Evolutionary conservation across 2,797 vertebrate genomes (phyloP).

Genomic region (Lacerta viridis): DNA sequence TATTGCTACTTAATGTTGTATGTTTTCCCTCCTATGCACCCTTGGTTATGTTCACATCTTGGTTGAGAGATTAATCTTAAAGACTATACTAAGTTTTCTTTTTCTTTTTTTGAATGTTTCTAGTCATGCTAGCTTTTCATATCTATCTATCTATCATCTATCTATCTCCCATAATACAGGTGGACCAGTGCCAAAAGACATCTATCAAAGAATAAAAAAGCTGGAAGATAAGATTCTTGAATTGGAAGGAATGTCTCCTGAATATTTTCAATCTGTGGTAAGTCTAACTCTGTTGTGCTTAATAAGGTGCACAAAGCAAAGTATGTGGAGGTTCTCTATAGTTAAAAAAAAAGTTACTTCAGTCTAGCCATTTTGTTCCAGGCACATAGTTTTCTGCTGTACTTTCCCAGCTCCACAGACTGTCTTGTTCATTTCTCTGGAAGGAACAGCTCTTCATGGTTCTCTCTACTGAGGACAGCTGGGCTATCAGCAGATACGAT

Average conservation of each 20-base stretch:
- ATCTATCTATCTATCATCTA: rapidly evolving
- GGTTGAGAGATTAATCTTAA: slow-evolving; percentile 13
- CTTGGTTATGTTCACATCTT: slow-evolving; percentile 20
- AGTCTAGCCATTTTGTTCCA: background rate
- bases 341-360: background rate
- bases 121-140: slow-evolving; percentile 24
- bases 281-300: slow-evolving; percentile 29
- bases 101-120: background rate
- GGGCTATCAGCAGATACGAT: background rate
- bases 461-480: slow-evolving; percentile 1
- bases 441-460: background rate
- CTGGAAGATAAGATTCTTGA: slow-evolving; percentile 98
- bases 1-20: background rate
- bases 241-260: slow-evolving; percentile 97
- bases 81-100: background rate
- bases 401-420: background rate
- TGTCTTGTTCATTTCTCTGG: background rate
- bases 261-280: slow-evolving; percentile 96
- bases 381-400: background rate
- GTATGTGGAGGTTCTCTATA: background rate
- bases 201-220: slow-evolving; percentile 97
- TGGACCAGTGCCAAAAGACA: slow-evolving; percentile 92
- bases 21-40: background rate
- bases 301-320: slow-evolving; percentile 10
- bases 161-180: slow-evolving; percentile 77